Base-by-base conservation (phyloP, 2,888 invertebrate genomes). In the Mythimna pallens region DNA sequence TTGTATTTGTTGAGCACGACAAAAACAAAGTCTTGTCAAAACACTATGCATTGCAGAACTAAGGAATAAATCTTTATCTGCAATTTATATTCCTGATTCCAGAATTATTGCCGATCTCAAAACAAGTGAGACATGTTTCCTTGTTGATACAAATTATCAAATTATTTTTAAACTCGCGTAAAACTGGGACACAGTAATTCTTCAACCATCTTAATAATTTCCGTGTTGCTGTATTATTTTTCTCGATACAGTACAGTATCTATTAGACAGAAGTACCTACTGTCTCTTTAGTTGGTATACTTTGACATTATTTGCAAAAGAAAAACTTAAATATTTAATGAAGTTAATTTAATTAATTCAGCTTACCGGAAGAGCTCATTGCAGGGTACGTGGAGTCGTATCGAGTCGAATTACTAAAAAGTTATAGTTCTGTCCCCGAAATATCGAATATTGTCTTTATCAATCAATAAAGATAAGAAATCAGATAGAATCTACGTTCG, bases 301-400 rank as follows among this genome's bases (percentile, higher is more conserved):
- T 47, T 34, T 36, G 9, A 34, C 1, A 70, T 10, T 8, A 68
- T 57, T 34, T 22, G 14, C 14, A 5, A 34, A 70, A 25, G n/a
- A 1, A 52, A 73, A 55, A 4, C 4, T 30, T 9, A 9, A 55
- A 36, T 34, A 0, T 20, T 3, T 0, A 0, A 34, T 22, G 0
- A 59, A 54, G 0, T 57, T 62, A 58, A 58, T 22, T 65, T 0
- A 34, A 63, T 65, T 55, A 34, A 63, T 65, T 55, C n/a, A 57
- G 61, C 85, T 84, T 57, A 85, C 85, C 84, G 34, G 71, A 61
- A 25, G 75, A 70, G 20, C 69, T 73, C 84, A 86, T 85, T 34
- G 36, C 10, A n/a, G 43, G 17, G 72, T 52, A 77, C 78, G 80
- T 70, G 34, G 17, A 59, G 47, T 62, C 36, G 57, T 69, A 66